Base-by-base conservation (phyloP, 2,113 vertebrate species). In the Heliornis fulica region DNA sequence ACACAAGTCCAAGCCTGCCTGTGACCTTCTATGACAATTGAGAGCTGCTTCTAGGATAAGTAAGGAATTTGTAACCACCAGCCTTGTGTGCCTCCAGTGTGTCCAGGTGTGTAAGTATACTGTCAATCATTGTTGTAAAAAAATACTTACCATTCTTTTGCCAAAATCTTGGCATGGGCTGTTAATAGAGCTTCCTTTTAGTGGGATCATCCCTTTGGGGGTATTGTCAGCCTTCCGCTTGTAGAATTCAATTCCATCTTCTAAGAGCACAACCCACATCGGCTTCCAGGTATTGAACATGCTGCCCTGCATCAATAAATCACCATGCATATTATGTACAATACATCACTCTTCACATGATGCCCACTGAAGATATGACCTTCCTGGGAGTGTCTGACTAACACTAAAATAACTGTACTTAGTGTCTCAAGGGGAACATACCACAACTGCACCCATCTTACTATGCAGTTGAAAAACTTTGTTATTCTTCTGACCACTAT, bases 141-240 rank as follows among this genome's bases (percentile, higher is more conserved):
- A 45, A 79, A 21, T 63, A 92, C 98, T 97, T 95, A 99, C 99
- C 98, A 40, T 98, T 97, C 98, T 98, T 97, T 99, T 99, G 78
- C 97, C 96, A 92, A 98, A 99, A 83, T 99, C 99, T 94, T 99
- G 99, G 81, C 99, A 99, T 4, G 99, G 99, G 81, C 97, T 99
- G 29, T 91, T 97, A 57, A 99, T 70, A 10, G 94, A 96, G 15
- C 98, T 98, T 95, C 98, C 99, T 94, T 99, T 99, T 16, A 99
- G 93, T 13, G 99, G 99, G 69, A 99, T 98, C 99, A 99, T 99
- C 74, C 99, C 99, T 98, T 99, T 99, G 43, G 99, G 98, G 63
- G 97, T 99, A 48, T 71, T 98, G 89, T 99, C 99, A 43, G 97
- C 98, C 97, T 99, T 99, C 96, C 99, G 98, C 94, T 99, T 99